Evolutionary conservation across 2,797 vertebrate genomes (phyloP).

Genomic region (Pristis pectinata): DNA sequence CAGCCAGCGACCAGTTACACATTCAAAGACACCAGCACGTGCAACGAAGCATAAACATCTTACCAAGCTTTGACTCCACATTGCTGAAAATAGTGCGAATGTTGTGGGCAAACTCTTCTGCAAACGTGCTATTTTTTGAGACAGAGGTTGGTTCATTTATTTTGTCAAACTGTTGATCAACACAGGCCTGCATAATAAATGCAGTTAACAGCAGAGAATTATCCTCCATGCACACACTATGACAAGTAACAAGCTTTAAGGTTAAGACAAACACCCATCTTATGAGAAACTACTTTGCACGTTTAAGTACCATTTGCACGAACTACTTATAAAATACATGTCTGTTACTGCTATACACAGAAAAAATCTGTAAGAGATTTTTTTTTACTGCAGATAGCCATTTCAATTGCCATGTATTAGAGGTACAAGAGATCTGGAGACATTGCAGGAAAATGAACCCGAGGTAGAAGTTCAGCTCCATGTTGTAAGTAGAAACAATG

Average conservation of each 20-base stretch:
- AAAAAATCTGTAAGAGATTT: too few species aligned
- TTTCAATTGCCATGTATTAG: too few species aligned
- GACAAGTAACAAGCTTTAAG: neutral
- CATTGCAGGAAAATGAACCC: too few species aligned
- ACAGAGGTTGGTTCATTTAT: slow-evolving; percentile 76
- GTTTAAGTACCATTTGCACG: too few species aligned
- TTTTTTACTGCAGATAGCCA: too few species aligned
- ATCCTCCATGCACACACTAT: neutral
- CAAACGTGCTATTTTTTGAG: slow-evolving; percentile 87
- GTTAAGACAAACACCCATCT: neutral
- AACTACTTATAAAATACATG: too few species aligned
- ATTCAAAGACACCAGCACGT: slow-evolving; percentile 37
- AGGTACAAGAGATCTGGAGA: too few species aligned
- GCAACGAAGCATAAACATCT: slow-evolving; percentile 41
- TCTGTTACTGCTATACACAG: too few species aligned
- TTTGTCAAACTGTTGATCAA: slow-evolving; percentile 92
- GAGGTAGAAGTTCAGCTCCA: too few species aligned
- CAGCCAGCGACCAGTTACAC: neutral
- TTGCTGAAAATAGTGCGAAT: slow-evolving; percentile 84
- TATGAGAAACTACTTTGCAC: too few species aligned
- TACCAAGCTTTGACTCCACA: slow-evolving; percentile 90
- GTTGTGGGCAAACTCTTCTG: slow-evolving; percentile 87
- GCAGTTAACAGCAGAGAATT: neutral
- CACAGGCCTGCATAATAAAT: slow-evolving; percentile 68
- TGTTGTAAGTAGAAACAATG: too few species aligned